These are phyloP conservation scores for Cranoglanis bouderius DNA, from an alignment of 2,113 vertebrate genomes.

Conservation along the genomic window DNA sequence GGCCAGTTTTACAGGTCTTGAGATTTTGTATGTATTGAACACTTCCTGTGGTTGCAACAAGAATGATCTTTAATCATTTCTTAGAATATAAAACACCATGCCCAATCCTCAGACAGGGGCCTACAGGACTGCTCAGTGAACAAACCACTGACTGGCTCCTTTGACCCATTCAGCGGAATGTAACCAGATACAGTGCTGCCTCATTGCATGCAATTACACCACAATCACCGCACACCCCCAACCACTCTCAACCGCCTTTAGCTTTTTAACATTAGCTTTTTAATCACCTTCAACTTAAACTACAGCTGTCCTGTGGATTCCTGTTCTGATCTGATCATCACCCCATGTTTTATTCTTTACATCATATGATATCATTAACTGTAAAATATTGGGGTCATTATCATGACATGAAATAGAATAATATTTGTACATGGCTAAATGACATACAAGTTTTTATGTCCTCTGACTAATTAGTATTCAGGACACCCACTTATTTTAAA, in stretches of 20 bases:
- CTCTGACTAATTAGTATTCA: neutral
- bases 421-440: neutral
- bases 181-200: neutral
- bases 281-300: neutral
- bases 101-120: neutral
- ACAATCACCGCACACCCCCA: neutral
- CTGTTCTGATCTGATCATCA: neutral
- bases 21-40: neutral
- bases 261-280: neutral
- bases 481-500: neutral
- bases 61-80: neutral
- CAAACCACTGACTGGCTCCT: neutral
- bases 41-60: neutral
- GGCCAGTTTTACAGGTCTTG: neutral
- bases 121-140: neutral
- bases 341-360: neutral
- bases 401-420: neutral
- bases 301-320: neutral
- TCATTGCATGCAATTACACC: constrained; percentile 2
- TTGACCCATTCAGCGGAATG: neutral
- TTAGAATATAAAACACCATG: neutral
- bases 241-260: neutral
- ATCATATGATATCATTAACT: neutral
- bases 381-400: neutral
- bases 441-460: neutral